Evolutionary conservation across 2,797 vertebrate genomes (phyloP), one percentile per base, ranked within the genome.

Genomic region (Eospalax fontanierii): DNA sequence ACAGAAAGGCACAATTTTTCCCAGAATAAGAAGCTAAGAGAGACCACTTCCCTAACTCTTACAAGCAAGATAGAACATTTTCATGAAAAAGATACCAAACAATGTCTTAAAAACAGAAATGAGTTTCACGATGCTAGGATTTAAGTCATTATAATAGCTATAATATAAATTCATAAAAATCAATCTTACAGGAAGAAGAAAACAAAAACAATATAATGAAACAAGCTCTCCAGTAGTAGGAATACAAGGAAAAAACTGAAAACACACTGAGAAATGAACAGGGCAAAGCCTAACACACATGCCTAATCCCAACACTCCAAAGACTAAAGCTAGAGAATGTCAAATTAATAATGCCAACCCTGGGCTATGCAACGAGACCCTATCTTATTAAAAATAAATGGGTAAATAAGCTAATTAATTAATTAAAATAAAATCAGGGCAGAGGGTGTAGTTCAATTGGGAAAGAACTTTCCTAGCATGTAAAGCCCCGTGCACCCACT

Each of bases 1-100:
- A 63, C 50, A 68, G 74, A 81, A 89, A 96, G 59, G 70, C 33
- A 85, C 66, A 93, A 57, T 26, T 74, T 63, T 73, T 82, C 59
- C 63, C 82, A 30, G 65, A 92, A 83, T 35, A 76, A 61, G 61
- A 33, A 91, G 80, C 38, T 40, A 75, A 79, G 19, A 85, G 79
- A 79, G 81, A 33, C 74, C 28, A 75, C 33, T 16, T 86, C 59
- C 21, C 61, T 3, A 26, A 46, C 21, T 33, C 30, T 90, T 74
- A 30, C 46, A 18, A 65, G 46, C 1, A 90, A 75, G 57, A 88
- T 3, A 9, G 0, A 33, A 38, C 65, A 38, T 80, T 70, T 57
- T 83, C 86, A 50, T 4, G 10, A 46, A 73, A 21, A 89, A 40
- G 24, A 35, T 38, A 14, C 30, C 59, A 85, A 81, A 81, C 22